Evolutionary conservation across 2,888 invertebrate species (phyloP).

Genomic region (Craniophora ligustri): DNA sequence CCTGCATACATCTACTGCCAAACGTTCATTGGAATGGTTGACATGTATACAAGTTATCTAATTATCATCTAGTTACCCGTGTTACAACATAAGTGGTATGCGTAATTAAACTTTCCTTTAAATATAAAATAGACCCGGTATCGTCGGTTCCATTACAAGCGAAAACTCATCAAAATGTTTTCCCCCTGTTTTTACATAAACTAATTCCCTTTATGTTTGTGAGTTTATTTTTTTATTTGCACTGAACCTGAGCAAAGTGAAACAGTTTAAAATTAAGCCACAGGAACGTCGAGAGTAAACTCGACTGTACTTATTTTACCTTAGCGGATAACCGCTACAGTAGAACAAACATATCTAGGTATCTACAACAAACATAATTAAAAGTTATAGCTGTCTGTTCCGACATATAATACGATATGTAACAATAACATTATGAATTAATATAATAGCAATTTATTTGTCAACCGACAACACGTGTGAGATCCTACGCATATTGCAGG

Average conservation of each 20-base stretch:
- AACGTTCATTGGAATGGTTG: conserved; percentile 34
- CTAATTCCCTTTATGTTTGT: conserved; percentile 46
- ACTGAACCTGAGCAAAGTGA: conserved; percentile 53
- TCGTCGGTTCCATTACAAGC: conserved; percentile 37
- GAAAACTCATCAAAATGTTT: conserved; percentile 58
- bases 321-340: too few species aligned
- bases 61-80: conserved; percentile 3
- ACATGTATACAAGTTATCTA: conserved; percentile 15
- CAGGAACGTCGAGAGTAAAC: conserved; percentile 47
- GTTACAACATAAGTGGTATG: conserved; percentile 7
- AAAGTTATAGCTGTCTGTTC: too few species aligned
- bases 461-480: conserved; percentile 41
- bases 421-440: conserved; percentile 28
- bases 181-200: conserved; percentile 31
- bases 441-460: conserved; percentile 33
- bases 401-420: too few species aligned
- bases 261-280: conserved; percentile 59
- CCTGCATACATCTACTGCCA: conserved; percentile 32
- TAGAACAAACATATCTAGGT: too few species aligned
- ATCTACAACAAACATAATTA: too few species aligned
- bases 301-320: conserved; percentile 48
- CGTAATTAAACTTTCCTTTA: conserved; percentile 31
- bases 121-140: conserved; percentile 30
- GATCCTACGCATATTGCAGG: conserved; percentile 18
- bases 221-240: conserved; percentile 57